Percentiles rank a stretch among this genome's conserved stretches.
Conservation (phyloP, 2,888 invertebrate species). For the Rhopalosiphum nymphaeae region DNA sequence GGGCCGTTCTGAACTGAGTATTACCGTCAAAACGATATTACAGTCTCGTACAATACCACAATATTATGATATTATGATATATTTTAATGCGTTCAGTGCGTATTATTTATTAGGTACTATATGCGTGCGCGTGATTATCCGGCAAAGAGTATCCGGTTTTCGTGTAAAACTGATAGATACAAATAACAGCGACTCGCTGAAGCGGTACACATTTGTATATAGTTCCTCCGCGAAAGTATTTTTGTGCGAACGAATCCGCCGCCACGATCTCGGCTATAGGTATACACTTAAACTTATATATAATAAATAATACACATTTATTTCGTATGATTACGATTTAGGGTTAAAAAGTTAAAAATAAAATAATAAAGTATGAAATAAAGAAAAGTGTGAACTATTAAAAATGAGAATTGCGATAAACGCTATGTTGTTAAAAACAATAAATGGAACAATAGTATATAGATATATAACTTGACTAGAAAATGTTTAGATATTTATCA, state of each 20-base stretch:
- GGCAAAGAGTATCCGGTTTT: background rate
- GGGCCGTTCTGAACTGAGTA: background rate
- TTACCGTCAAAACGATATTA: background rate
- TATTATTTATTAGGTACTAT: background rate
- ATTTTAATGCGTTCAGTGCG: background rate
- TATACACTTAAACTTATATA: no score
- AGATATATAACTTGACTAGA: background rate
- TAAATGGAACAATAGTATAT: background rate
- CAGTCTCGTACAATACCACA: background rate
- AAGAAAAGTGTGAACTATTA: background rate
- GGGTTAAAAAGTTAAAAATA: background rate
- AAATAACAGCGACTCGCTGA: background rate
- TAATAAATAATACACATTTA: background rate
- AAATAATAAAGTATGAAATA: background rate
- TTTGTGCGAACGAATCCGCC: background rate
- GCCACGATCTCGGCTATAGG: background rate
- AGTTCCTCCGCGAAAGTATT: background rate
- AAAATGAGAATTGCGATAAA: background rate
- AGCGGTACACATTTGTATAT: background rate
- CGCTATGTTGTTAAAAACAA: background rate
- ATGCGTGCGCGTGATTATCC: background rate
- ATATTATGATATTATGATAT: background rate
- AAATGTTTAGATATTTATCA: background rate
- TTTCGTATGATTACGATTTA: background rate
- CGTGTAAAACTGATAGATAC: background rate